phyloP scores from a whole-genome alignment of 2,797 vertebrate species.

The Hypotaenidia philippensis region DNA sequence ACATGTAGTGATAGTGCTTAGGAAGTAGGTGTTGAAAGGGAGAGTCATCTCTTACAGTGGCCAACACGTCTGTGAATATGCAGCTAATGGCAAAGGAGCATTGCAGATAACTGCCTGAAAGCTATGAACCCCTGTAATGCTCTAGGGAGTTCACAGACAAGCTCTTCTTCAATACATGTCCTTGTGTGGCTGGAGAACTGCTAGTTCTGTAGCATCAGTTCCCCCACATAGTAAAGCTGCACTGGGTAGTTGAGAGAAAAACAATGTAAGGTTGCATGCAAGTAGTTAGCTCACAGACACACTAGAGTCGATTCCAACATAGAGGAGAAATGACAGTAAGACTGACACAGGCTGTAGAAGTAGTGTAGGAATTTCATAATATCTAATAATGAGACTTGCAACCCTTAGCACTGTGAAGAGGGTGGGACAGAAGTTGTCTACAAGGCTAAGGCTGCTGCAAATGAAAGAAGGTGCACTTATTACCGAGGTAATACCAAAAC shows the following conservation, averaged over 20 bases:
- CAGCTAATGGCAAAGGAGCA: background rate
- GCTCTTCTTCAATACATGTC: background rate
- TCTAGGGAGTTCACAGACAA: background rate
- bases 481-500: background rate
- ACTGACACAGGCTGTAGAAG: background rate
- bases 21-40: background rate
- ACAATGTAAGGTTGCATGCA: background rate
- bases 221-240: background rate
- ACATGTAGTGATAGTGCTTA: background rate
- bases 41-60: background rate
- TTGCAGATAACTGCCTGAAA: background rate
- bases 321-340: background rate
- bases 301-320: background rate
- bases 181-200: background rate
- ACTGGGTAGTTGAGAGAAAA: background rate
- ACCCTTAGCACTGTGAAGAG: background rate
- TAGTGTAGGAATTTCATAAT: background rate
- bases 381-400: background rate
- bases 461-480: background rate
- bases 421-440: background rate
- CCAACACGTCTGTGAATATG: rapidly evolving
- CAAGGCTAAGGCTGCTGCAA: background rate
- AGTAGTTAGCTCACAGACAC: background rate
- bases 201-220: background rate
- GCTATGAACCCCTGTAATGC: background rate